These are phyloP conservation scores for Gavia stellata DNA, from an alignment of 2,113 vertebrate species.

Conservation along the genomic window DNA sequence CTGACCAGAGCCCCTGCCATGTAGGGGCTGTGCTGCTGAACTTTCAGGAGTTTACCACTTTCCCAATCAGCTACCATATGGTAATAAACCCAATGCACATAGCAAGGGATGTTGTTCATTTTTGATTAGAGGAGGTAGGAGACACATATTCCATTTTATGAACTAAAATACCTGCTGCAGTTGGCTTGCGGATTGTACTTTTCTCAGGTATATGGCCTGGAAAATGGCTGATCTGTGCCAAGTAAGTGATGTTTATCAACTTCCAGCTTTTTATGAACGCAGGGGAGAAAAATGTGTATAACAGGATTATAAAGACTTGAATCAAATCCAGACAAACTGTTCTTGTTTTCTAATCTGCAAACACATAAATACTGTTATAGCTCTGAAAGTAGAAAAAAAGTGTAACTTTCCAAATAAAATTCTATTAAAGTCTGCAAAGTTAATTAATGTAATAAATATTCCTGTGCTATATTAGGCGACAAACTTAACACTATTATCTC, in stretches of 20 bases:
- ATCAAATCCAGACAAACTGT: conserved; percentile 46
- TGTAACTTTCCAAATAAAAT: conserved; percentile 46
- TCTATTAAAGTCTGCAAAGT: conserved; percentile 48
- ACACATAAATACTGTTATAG: conserved; percentile 7
- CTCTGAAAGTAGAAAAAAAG: not conserved
- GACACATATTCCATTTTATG: conserved; percentile 11
- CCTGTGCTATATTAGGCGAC: not conserved
- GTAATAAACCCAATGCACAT: conserved; percentile 2
- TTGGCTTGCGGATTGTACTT: conserved; percentile 43
- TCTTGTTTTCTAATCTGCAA: conserved; percentile 49
- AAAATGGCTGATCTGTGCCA: conserved; percentile 37
- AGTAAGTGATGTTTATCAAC: conserved; percentile 54
- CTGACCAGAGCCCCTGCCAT: not conserved
- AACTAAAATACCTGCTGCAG: conserved; percentile 47
- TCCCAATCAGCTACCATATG: conserved; percentile 39
- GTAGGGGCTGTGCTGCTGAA: not conserved
- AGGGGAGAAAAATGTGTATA: conserved; percentile 25
- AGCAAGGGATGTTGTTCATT: not conserved
- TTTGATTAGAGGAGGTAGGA: conserved; percentile 33
- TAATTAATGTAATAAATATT: conserved; percentile 50
- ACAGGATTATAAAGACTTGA: conserved; percentile 57
- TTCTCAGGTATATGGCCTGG: conserved; percentile 49
- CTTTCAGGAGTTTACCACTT: not conserved
- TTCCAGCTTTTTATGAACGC: conserved; percentile 22
- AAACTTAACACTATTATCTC: not conserved